Evolutionary conservation across 92 coral and sea anemone genomes (phyloP), one percentile per base, ranked within the genome.

Genomic region (Siderastrea siderea): DNA sequence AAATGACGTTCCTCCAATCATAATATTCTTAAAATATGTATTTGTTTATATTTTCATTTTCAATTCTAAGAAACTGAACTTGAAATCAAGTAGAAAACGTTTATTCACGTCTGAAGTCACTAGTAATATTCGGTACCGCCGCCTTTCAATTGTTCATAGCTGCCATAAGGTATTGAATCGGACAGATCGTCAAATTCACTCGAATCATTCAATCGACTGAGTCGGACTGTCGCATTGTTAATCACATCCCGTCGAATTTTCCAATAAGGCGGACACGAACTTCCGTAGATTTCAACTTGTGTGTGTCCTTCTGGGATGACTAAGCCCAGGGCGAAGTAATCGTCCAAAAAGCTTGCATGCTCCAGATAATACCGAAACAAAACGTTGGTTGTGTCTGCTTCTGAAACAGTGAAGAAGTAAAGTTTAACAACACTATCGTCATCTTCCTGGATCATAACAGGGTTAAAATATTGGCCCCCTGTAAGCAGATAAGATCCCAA

Each of bases 221-320:
- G 86, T 55, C 85, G 83, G 38, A 43, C 62, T 19, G 66, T 64
- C 4, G 86, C 88, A 50, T 89, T 82, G 62, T 74, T 80, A 11
- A 92, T 85, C 12, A 92, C 95, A 85, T 92, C 95, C 53, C 72
- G 87, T 7, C 95, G 84, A 48, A 93, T 84, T 76, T 76, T 90
- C 98, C 98, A 95, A 14, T 95, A 95, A 3, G 98, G 86, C 1
- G 98, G 98, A 60, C 98, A 95, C 11, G 85, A 85, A 75, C 82
- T 86, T 43, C 98, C 98, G 50, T 95, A 95, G 77, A 95, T 93
- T 55, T 95, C 96, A 11, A 95, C 80, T 46, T 92, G 94, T 5
- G 87, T 68, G 8, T 95, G 96, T 12, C 92, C 96, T 4, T 90
- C 73, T 5, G 81, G 75, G 3, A 86, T 95, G 4, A 91, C 98